A percentile compares a stretch with the other conserved stretches of the same genome.
Evolutionary conservation across 2,113 vertebrate genomes (phyloP).

Genomic region (Nothocercus nigrocapillus): DNA sequence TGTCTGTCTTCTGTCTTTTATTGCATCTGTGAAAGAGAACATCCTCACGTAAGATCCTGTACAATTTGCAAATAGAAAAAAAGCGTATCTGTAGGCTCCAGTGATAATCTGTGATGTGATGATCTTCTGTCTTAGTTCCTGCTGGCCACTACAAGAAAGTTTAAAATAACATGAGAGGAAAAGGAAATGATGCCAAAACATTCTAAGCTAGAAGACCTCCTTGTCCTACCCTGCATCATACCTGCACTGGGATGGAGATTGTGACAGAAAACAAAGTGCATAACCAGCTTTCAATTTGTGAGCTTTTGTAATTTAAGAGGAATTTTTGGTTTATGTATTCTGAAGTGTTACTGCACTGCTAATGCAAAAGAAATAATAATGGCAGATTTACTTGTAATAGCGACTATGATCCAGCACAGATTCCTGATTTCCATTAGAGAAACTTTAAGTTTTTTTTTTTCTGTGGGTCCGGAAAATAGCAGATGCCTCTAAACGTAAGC

Average conservation of each 20-base stretch:
- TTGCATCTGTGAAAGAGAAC: neutral
- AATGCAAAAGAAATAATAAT: neutral
- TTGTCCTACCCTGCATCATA: neutral
- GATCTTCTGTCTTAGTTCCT: neutral
- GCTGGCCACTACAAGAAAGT: neutral
- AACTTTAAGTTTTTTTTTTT: neutral
- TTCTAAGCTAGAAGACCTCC: neutral
- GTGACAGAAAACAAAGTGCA: neutral
- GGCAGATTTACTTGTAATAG: neutral
- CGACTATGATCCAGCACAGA: neutral
- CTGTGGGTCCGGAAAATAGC: neutral
- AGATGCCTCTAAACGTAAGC: neutral
- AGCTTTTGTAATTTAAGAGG: neutral
- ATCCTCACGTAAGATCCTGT: neutral
- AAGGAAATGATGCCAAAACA: neutral
- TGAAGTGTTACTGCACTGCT: neutral
- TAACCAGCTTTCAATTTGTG: neutral
- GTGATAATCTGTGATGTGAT: neutral
- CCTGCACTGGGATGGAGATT: neutral
- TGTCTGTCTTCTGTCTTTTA: neutral
- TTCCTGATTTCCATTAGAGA: neutral
- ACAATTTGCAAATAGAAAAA: slow-evolving; percentile 23
- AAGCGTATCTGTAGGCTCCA: neutral
- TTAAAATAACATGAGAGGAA: neutral
- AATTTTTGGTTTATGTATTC: neutral